Conservation (phyloP, 2,113 vertebrate species). For the Arenaria interpres region DNA sequence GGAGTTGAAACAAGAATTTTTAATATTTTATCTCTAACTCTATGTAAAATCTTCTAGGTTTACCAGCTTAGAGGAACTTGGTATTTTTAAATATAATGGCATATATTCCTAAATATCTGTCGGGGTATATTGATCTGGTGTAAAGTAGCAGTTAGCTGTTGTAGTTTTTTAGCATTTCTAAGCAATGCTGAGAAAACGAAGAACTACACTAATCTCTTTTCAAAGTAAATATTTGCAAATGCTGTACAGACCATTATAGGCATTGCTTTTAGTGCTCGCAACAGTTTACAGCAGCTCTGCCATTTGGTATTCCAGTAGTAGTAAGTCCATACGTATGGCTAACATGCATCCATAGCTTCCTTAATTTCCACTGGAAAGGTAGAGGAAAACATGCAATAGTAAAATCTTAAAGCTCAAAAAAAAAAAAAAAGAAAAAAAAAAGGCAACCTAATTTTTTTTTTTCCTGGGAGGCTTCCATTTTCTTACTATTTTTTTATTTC, state of each 20-base stretch:
- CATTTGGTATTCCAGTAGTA: conserved; percentile 48
- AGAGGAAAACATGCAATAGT: background rate
- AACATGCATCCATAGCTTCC: conserved; percentile 48
- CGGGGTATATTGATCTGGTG: conserved; percentile 67
- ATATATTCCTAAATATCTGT: conserved; percentile 75
- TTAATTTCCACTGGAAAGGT: conserved; percentile 47
- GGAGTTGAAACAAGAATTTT: conserved; percentile 68
- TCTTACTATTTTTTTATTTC: conserved; percentile 49
- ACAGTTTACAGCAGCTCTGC: conserved; percentile 48
- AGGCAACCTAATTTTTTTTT: background rate
- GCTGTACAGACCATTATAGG: conserved; percentile 49
- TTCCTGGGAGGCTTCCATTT: conserved; percentile 43
- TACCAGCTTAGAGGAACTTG: conserved; percentile 67
- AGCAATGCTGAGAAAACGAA: conserved; percentile 71
- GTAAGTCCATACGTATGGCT: background rate
- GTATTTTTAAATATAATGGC: conserved; percentile 75
- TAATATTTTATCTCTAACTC: conserved; percentile 67
- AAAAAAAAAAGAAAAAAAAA: background rate
- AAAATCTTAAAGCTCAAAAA: background rate
- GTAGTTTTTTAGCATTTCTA: conserved; percentile 72
- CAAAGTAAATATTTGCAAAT: conserved; percentile 59
- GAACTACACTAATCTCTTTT: conserved; percentile 56
- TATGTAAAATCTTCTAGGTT: conserved; percentile 72
- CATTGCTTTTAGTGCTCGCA: conserved; percentile 52
- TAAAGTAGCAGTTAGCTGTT: conserved; percentile 71